phyloP scores from a whole-genome alignment of 2,888 invertebrate genomes.

The Cosmia trapezina region DNA sequence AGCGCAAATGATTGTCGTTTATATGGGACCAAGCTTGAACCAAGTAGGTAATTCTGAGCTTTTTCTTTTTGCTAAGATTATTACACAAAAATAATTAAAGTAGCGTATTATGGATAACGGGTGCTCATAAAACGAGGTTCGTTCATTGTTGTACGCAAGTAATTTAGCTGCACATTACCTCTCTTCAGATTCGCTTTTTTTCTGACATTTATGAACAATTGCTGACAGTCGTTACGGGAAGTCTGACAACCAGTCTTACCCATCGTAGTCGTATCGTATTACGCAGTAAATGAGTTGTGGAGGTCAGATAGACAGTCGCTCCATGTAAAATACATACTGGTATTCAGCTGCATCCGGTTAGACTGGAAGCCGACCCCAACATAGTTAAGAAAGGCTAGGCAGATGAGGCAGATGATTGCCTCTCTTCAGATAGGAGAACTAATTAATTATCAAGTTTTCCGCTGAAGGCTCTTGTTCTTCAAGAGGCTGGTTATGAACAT shows the following conservation, averaged over 20 bases:
- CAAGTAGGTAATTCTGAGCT: constrained; percentile 2
- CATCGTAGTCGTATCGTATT: too few relatives aligned
- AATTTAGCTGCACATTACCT: not conserved
- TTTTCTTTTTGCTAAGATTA: constrained; percentile 1
- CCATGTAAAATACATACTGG: too few relatives aligned
- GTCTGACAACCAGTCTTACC: too few relatives aligned
- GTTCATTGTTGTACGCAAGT: not conserved
- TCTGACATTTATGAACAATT: too few relatives aligned
- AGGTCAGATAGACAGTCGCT: too few relatives aligned
- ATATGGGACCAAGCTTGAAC: constrained; percentile 13
- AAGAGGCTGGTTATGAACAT: not conserved
- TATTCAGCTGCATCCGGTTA: too few relatives aligned
- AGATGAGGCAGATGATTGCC: too few relatives aligned
- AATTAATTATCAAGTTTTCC: not conserved
- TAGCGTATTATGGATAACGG: not conserved
- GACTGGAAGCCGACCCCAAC: too few relatives aligned
- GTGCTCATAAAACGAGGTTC: not conserved
- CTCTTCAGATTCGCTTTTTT: too few relatives aligned
- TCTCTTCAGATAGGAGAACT: not conserved
- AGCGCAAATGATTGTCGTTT: constrained; percentile 48
- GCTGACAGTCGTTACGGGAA: too few relatives aligned
- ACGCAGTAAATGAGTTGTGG: too few relatives aligned
- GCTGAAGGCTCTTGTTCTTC: not conserved
- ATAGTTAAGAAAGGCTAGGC: too few relatives aligned
- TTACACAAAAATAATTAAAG: not conserved